Evolutionary conservation across 2,888 invertebrate genomes (phyloP), one percentile per base, ranked within the genome.

Genomic region (Drosophila siamana): DNA sequence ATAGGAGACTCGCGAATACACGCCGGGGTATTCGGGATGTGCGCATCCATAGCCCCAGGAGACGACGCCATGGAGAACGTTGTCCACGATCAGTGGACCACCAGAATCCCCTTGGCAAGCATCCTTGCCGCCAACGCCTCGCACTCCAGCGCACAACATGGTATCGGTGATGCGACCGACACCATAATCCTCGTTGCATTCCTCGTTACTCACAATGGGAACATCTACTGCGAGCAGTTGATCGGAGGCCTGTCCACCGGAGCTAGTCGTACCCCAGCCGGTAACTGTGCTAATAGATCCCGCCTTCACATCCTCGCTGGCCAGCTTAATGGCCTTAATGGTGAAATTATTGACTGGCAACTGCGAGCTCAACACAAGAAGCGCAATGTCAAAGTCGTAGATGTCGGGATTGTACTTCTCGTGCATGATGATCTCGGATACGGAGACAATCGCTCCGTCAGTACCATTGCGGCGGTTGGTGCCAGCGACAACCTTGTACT

Each of bases 331-430:
- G 3, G 89, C 71, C 51, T 73, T 79, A 0, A 91, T 90, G 38
- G 85, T 86, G 8, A 82, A 80, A 60, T 86, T 80, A 36, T 91
- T 89, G 13, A 91, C 28, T 0, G 87, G 87, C 66, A 91, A 43
- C 1, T 86, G 81, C 0, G 77, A 56, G 0, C 61, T 74, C n/a
- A 91, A 46, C 0, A 82, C 46, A 2, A 91, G 56, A 0, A 95
- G 69, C 0, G 94, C 94, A 11, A 95, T 90, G 56, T 95, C 95
- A 65, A 93, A 93, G 65, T 94, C 93, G 90, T 92, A 93, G 2
- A 6, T 47, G 0, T 2, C 3, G 74, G 68, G 51, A 41, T 91
- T 89, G 76, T 94, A 95, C 0, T 91, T 76, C 28, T 93, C 93
- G 74, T 95, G 94, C 71, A 91, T 90, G 0, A 92, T 65, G 3